Percentiles rank a stretch among this genome's conserved stretches.
Evolutionary conservation across 2,797 vertebrate species (phyloP).

Genomic region (Falco novaeseelandiae): DNA sequence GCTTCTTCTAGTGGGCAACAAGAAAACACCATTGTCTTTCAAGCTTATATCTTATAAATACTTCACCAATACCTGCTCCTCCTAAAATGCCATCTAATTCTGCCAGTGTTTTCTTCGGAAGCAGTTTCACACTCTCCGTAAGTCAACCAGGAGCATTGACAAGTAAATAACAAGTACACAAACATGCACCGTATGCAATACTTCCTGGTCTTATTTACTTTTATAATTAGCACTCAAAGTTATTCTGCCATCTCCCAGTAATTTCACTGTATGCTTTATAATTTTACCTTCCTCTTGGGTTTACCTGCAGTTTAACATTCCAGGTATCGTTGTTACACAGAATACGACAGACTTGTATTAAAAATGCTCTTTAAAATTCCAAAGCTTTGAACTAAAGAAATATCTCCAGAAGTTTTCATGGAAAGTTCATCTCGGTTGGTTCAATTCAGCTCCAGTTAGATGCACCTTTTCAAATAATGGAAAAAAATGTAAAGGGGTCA

Average conservation of each 20-base stretch:
- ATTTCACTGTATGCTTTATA: neutral
- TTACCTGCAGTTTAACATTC: slow-evolving; percentile 78
- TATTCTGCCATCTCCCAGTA: neutral
- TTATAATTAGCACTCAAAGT: slow-evolving; percentile 13
- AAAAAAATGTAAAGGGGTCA: slow-evolving; percentile 87
- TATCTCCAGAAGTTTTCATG: slow-evolving; percentile 86
- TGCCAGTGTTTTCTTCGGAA: neutral
- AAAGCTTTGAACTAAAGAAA: slow-evolving; percentile 93
- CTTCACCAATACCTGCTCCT: neutral
- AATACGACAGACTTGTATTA: slow-evolving; percentile 86
- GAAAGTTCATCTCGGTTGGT: slow-evolving; percentile 88
- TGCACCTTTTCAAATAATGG: slow-evolving; percentile 93
- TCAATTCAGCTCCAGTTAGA: slow-evolving; percentile 86
- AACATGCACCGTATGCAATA: neutral
- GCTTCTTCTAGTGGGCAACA: neutral
- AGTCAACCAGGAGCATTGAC: neutral
- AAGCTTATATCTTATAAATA: neutral
- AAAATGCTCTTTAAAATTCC: slow-evolving; percentile 95
- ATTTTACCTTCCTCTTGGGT: slow-evolving; percentile 28
- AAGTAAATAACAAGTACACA: neutral
- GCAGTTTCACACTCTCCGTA: neutral
- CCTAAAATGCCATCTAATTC: neutral
- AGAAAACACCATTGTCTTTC: neutral
- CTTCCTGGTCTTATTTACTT: slow-evolving; percentile 14
- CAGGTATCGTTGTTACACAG: slow-evolving; percentile 73